Conservation (phyloP, 2,113 vertebrate genomes). For the Microtus pennsylvanicus region DNA sequence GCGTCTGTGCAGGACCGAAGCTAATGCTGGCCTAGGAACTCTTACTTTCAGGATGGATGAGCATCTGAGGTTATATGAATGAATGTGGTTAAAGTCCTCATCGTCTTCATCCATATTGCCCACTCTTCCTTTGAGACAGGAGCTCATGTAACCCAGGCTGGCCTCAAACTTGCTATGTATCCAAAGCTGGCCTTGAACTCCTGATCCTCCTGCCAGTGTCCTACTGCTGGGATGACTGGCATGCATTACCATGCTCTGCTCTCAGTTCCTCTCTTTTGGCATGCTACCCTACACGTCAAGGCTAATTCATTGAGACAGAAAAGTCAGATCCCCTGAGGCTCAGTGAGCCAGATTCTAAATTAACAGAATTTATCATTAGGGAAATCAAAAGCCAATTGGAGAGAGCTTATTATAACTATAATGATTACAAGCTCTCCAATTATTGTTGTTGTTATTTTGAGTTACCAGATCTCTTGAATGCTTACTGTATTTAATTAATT, state of each 20-base stretch:
- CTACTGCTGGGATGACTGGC: not conserved
- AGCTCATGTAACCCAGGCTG: not conserved
- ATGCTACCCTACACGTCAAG: not conserved
- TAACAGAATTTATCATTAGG: not conserved
- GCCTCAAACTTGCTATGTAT: not conserved
- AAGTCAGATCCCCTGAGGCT: constrained; percentile 12
- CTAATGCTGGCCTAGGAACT: not conserved
- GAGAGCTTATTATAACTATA: not conserved
- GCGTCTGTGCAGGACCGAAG: not conserved
- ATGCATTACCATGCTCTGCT: not conserved
- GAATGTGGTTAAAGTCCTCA: not conserved
- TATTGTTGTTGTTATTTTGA: constrained; percentile 6
- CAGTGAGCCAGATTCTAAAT: constrained; percentile 3
- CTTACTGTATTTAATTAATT: constrained; percentile 48
- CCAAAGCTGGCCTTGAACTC: not conserved
- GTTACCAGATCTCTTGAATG: not conserved
- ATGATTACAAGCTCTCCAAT: not conserved
- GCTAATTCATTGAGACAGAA: not conserved
- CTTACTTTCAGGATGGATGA: not conserved
- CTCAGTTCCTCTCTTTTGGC: not conserved
- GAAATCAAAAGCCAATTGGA: constrained; percentile 50
- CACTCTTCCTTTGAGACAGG: not conserved
- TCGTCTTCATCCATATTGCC: not conserved
- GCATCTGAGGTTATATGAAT: not conserved
- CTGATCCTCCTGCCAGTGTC: not conserved